phyloP scores from a whole-genome alignment of 2,113 vertebrate species.

The Brachionichthys hirsutus region DNA sequence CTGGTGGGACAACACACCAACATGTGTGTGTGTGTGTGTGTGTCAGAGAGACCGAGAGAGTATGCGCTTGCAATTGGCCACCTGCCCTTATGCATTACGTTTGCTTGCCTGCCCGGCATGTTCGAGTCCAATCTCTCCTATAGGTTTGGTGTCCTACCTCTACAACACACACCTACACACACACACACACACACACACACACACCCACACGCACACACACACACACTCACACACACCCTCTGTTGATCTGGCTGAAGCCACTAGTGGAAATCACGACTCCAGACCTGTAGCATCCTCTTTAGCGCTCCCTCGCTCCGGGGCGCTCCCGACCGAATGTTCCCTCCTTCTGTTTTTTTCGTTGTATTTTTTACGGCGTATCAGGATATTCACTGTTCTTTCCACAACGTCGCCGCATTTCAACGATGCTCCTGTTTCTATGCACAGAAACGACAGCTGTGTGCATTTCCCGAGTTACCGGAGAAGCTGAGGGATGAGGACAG shows the following conservation, averaged over 20 bases:
- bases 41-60: not conserved
- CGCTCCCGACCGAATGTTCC: not conserved
- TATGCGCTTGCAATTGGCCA: slow-evolving; percentile 26
- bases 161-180: slow-evolving; percentile 24
- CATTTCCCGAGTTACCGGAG: slow-evolving; percentile 7
- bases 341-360: no score
- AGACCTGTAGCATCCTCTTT: slow-evolving; percentile 45
- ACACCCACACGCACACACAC: slow-evolving; percentile 27
- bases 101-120: slow-evolving; percentile 39
- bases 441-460: not conserved
- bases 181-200: no score
- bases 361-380: not conserved
- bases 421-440: not conserved
- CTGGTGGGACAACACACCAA: slow-evolving; percentile 9
- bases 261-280: slow-evolving; percentile 56
- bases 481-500: slow-evolving; percentile 24
- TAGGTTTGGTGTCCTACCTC: slow-evolving; percentile 25
- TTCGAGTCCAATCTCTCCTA: slow-evolving; percentile 16
- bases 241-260: slow-evolving; percentile 58
- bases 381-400: not conserved
- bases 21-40: not conserved
- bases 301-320: not conserved
- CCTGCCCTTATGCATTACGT: slow-evolving; percentile 45
- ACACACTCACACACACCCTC: slow-evolving; percentile 24
- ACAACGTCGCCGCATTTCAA: not conserved